Evolutionary conservation across 1,140 invertebrate genomes (phyloP).

Genomic region (Nilaparvata lugens): DNA sequence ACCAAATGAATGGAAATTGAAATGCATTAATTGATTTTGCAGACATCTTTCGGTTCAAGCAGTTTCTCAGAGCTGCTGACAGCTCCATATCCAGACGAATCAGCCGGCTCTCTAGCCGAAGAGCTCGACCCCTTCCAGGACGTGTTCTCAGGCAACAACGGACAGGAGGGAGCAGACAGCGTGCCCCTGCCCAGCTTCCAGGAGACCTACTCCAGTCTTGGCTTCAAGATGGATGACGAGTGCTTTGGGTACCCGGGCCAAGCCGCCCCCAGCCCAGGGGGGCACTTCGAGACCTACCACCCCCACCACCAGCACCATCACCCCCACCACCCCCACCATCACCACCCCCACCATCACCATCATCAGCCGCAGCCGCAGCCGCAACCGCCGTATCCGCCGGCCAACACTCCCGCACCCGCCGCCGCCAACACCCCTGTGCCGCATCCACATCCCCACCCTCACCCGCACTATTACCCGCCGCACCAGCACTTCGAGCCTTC

Average conservation of each 20-base stretch:
- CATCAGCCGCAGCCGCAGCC: slow-evolving; percentile 33
- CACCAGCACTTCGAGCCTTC: slow-evolving; percentile 43
- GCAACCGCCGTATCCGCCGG: slow-evolving; percentile 22
- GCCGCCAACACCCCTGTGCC: slow-evolving; percentile 22
- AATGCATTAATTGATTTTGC: too few species aligned
- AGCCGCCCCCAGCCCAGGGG: slow-evolving; percentile 14
- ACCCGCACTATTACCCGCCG: slow-evolving; percentile 21
- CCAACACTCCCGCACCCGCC: slow-evolving; percentile 34
- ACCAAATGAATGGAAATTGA: too few species aligned
- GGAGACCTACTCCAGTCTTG: slow-evolving; percentile 28
- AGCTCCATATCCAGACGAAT: slow-evolving; percentile 47
- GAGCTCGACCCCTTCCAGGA: slow-evolving; percentile 42
- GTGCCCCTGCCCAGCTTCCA: slow-evolving; percentile 33
- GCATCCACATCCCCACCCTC: slow-evolving; percentile 18
- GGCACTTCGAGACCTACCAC: slow-evolving; percentile 20
- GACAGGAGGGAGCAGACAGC: slow-evolving; percentile 41
- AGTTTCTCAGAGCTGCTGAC: slow-evolving; percentile 53
- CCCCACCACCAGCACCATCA: slow-evolving; percentile 31
- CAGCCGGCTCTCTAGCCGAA: slow-evolving; percentile 37
- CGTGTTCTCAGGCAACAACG: slow-evolving; percentile 21
- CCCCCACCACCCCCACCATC: slow-evolving; percentile 25
- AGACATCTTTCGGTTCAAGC: slow-evolving; percentile 52
- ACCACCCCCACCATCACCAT: slow-evolving; percentile 23
- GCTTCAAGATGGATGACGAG: slow-evolving; percentile 41
- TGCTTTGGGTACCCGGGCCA: slow-evolving; percentile 46